Percentiles rank a stretch among this genome's conserved stretches.
phyloP scores from a whole-genome alignment of 2,113 vertebrate genomes.

The Psittacula cyanocephala region DNA sequence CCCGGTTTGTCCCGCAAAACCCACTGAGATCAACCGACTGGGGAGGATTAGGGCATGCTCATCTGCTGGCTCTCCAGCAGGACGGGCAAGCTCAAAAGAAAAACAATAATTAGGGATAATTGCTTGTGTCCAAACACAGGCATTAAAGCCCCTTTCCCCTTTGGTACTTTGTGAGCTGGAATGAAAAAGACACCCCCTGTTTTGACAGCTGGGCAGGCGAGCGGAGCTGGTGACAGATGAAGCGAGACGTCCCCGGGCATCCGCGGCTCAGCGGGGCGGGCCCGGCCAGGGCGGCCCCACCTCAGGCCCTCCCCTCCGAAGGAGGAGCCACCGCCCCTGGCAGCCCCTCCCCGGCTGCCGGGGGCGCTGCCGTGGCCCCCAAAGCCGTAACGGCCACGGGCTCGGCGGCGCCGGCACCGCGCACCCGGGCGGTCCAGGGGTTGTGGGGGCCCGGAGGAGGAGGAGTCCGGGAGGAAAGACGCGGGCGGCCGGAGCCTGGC shows the following conservation, averaged over 20 bases:
- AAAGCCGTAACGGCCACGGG: not conserved
- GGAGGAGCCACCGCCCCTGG: not conserved
- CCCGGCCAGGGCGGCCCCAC: not conserved
- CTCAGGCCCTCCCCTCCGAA: not conserved
- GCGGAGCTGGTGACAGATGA: constrained; percentile 93
- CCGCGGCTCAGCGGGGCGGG: constrained; percentile 43
- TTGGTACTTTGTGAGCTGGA: constrained; percentile 94
- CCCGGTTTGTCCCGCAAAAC: constrained; percentile 82
- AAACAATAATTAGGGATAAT: constrained; percentile 99
- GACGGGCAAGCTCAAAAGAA: constrained; percentile 99
- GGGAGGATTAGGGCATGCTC: constrained; percentile 95
- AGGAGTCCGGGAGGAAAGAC: not conserved
- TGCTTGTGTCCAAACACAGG: constrained; percentile 99
- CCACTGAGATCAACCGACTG: constrained; percentile 89
- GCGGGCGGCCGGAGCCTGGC: not conserved
- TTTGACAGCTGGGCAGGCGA: constrained; percentile 99
- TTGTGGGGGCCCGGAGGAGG: too few species aligned
- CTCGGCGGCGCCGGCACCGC: too few species aligned
- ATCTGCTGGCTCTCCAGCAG: constrained; percentile 92
- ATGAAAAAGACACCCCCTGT: constrained; percentile 99
- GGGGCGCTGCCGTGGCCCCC: not conserved
- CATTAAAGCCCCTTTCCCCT: constrained; percentile 90
- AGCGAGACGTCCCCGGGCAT: constrained; percentile 88
- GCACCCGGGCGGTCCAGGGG: not conserved
- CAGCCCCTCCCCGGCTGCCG: not conserved